Evolutionary conservation across 2,888 invertebrate species (phyloP), one percentile per base, ranked within the genome.

Genomic region (Dastarcus helophoroides): DNA sequence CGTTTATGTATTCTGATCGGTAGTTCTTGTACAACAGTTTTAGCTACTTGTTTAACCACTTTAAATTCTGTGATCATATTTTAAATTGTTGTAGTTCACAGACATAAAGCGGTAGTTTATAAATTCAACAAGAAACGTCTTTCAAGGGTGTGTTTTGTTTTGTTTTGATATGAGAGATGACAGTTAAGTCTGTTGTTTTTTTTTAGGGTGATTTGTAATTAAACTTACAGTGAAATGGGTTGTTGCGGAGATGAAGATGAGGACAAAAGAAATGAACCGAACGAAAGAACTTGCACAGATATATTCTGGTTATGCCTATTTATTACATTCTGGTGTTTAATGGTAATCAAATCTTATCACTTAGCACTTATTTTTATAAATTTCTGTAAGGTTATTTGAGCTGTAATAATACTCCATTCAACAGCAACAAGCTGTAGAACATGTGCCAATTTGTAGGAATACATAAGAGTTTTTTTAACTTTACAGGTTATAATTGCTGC

Each of bases 231-330:
- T n/a, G n/a, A 39, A 32, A 79, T 79, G 79, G 77, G 78, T 40
- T 79, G 78, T 56, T 64, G 73, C 27, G 72, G 72, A 56, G 73
- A 76, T 52, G 73, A 73, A 56, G 70, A 73, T 37, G 42, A 46
- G 29, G 26, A 33, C 4, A 67, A 71, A 55, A 60, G 67, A 22
- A 44, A 47, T 26, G 47, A 50, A 32, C 67, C 69, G 11, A 67
- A 65, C 19, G 64, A 67, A 33, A 73, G 85, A 55, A 74, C 77
- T 29, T 88, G 88, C 53, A 89, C 88, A 3, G 88, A 89, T 64
- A 70, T 84, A 6, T 68, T 81, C 43, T 88, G 84, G 83, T 69
- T 88, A 22, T 68, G 76, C 51, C 62, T 83, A 50, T 88, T 80
- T 54, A 69, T 85, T 42, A 54, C 77, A 31, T 86, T 88, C 62